A percentile compares a stretch with the other conserved stretches of the same genome.
These are phyloP conservation scores for Acipenser oxyrinchus DNA, from an alignment of 2,797 vertebrate genomes.

Conservation along the genomic window DNA sequence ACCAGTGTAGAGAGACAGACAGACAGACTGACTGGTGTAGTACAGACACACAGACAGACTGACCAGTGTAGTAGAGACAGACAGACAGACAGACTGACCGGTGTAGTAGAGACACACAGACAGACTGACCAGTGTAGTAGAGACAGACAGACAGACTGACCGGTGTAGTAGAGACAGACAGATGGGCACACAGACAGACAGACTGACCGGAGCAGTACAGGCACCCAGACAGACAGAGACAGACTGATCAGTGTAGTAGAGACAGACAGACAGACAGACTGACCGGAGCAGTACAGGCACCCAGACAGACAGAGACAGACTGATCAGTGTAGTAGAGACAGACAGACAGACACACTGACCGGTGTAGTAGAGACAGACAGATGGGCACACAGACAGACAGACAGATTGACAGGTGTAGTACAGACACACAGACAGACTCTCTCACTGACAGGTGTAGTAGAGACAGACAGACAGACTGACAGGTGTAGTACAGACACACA, in stretches of 20 bases:
- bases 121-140: not conserved
- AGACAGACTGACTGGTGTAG: not conserved
- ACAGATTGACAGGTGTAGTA: not conserved
- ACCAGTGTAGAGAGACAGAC: not conserved
- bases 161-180: slow-evolving; percentile 90
- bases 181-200: not conserved
- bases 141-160: not conserved
- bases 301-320: not conserved
- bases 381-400: not conserved
- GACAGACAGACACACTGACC: not conserved
- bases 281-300: not conserved
- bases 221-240: too few species aligned
- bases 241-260: too few species aligned
- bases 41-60: not conserved
- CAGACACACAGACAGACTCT: not conserved
- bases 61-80: not conserved
- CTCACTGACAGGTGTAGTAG: too few species aligned
- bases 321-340: too few species aligned
- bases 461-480: too few species aligned
- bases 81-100: not conserved
- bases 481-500: not conserved
- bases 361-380: not conserved
- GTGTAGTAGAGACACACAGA: not conserved
- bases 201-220: not conserved
- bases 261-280: too few species aligned